Evolutionary conservation across 2,888 invertebrate species (phyloP), one percentile per base, ranked within the genome.

Genomic region (Seladonia tumulorum): DNA sequence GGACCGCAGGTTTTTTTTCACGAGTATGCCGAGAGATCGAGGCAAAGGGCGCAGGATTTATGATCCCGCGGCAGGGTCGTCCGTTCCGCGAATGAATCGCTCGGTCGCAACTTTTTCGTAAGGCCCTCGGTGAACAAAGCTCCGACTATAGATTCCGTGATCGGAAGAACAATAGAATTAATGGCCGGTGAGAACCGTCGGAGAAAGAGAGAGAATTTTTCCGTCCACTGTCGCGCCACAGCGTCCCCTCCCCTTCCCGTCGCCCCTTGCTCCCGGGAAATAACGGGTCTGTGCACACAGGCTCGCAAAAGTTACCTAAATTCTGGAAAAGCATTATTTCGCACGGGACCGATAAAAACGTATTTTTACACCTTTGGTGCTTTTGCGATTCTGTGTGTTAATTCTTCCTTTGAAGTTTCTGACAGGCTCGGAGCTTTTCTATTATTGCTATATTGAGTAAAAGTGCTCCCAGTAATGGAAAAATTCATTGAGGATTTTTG

Each of bases 111-210:
- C 83, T 90, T 90, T 90, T 89, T 90, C 87, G 87, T 78, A 83
- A 87, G 84, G 87, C 81, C 87, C 87, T 81, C 89, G 75, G 89
- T 72, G 90, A 89, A 90, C 88, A 90, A 90, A 88, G 86, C 87
- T 82, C n/a, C 71, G 76, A 89, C 90, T 89, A 89, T 90, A 84
- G 89, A 90, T 90, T 83, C 76, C 82, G 79, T 83, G 91, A 91
- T 90, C 90, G 86, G 88, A 87, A 86, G 88, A 87, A 90, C 90
- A 90, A 90, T 91, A 85, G 88, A 90, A 90, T 90, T 90, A 90
- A 90, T 90, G 91, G 90, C 79, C 83, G 83, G 78, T 70, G 85
- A 85, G 85, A 63, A 63, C 29, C 29, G 29, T 18, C 35, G 63
- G 18, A 35, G 63, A 35, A 63, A 29, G 76, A 53, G 22, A 79